Conservation (phyloP, 2,888 invertebrate genomes). For the Megalurothrips usitatus region DNA sequence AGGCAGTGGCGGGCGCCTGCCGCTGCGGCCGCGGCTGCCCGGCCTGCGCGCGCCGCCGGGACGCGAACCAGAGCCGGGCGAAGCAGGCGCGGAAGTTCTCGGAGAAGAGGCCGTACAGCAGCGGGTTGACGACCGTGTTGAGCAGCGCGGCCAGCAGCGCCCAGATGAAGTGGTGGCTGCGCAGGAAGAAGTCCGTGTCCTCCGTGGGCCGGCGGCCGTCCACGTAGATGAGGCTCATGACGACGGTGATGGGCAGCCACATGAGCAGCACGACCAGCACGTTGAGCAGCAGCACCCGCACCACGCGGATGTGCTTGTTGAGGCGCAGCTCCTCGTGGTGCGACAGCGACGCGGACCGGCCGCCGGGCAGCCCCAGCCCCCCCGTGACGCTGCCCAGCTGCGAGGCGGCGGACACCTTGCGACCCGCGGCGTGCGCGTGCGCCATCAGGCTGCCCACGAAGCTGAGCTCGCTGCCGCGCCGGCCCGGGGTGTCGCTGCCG, state of each 20-base stretch:
- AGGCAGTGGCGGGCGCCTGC: background rate
- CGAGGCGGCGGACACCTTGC: background rate
- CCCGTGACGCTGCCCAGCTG: background rate
- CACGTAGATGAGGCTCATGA: conserved; percentile 53
- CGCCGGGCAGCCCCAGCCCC: conserved; percentile 41
- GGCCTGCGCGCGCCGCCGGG: conserved; percentile 33
- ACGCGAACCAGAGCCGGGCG: conserved; percentile 46
- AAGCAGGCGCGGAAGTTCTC: conserved; percentile 53
- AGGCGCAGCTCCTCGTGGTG: conserved; percentile 52
- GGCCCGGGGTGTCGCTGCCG: conserved; percentile 40
- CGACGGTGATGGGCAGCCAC: conserved; percentile 55
- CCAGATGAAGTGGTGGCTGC: conserved; percentile 53
- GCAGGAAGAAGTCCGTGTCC: conserved; percentile 51
- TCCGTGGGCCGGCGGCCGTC: conserved; percentile 51
- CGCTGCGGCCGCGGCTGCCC: background rate
- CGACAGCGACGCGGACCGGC: conserved; percentile 48
- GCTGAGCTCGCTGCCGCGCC: conserved; percentile 51
- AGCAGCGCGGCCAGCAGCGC: conserved; percentile 51
- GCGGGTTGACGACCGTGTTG: conserved; percentile 55
- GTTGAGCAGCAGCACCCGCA: conserved; percentile 52
- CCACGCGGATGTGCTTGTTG: conserved; percentile 53
- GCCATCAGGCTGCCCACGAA: conserved; percentile 48
- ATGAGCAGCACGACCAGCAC: conserved; percentile 54
- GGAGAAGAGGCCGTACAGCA: conserved; percentile 54
- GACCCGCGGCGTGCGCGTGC: conserved; percentile 12